phyloP scores from a whole-genome alignment of 92 coral and sea anemone genomes.

The Pocillopora meandrina region DNA sequence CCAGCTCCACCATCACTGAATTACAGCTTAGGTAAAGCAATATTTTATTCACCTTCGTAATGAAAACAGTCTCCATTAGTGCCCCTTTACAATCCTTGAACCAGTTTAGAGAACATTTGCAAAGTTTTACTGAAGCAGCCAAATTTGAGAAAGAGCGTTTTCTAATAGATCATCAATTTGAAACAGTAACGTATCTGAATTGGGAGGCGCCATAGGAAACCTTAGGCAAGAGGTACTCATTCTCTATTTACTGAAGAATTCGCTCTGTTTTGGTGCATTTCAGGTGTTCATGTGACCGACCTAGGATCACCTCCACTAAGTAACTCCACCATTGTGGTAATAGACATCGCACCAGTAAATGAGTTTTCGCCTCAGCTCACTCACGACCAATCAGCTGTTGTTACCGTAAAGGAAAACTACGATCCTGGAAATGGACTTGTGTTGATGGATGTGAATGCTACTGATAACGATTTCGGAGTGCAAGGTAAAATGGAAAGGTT shows the following conservation, averaged over 20 bases:
- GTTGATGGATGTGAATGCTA: conserved; percentile 71
- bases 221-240: too few species aligned
- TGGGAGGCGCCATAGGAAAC: too few species aligned
- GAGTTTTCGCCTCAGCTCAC: conserved; percentile 80
- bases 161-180: too few species aligned
- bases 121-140: too few species aligned
- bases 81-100: too few species aligned
- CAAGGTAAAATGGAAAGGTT: conserved; percentile 57
- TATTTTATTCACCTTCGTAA: background rate
- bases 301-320: conserved; percentile 61
- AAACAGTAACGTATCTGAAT: too few species aligned
- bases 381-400: conserved; percentile 30
- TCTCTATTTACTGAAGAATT: background rate
- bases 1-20: conserved; percentile 35
- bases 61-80: too few species aligned
- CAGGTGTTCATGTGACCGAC: conserved; percentile 76
- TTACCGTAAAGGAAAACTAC: conserved; percentile 56
- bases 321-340: conserved; percentile 54
- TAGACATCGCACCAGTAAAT: conserved; percentile 66
- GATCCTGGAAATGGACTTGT: conserved; percentile 47
- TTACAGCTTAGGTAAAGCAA: conserved; percentile 60
- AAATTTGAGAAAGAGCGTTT: too few species aligned
- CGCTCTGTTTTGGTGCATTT: background rate
- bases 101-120: too few species aligned
- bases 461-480: conserved; percentile 68